Percentiles rank a stretch among this genome's conserved stretches.
Evolutionary conservation across 2,113 vertebrate genomes (phyloP).

Genomic region (Bambusicola thoracicus): DNA sequence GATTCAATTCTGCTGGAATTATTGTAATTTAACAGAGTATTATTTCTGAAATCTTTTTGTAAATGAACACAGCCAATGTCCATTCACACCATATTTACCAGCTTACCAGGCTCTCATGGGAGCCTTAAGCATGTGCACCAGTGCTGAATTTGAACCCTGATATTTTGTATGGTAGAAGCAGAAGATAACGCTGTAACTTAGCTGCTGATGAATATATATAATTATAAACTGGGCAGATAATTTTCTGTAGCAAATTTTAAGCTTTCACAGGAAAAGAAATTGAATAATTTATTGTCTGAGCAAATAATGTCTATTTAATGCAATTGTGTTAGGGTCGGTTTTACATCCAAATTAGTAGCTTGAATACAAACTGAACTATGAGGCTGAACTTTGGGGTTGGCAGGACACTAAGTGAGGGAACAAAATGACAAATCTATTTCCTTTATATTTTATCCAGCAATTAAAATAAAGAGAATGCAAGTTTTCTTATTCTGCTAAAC

Average conservation of each 20-base stretch:
- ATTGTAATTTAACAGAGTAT: neutral
- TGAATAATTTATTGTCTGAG: neutral
- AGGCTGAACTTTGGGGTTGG: neutral
- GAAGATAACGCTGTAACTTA: constrained; percentile 3
- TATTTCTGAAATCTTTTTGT: neutral
- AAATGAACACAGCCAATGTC: neutral
- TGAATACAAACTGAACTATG: neutral
- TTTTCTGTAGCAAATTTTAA: constrained; percentile 13
- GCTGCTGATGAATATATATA: neutral
- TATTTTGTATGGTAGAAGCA: neutral
- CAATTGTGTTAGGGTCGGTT: neutral
- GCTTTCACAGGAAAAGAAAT: constrained; percentile 27
- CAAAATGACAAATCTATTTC: neutral
- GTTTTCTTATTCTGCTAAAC: neutral
- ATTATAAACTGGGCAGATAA: neutral
- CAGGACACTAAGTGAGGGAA: neutral
- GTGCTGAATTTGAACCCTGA: neutral
- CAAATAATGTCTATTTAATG: neutral
- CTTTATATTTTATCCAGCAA: neutral
- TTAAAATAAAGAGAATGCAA: neutral
- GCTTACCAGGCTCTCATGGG: neutral
- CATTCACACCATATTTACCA: neutral
- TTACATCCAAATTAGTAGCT: neutral
- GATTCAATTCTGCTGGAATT: neutral
- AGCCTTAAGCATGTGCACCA: neutral